Conservation (phyloP, 2,797 vertebrate species). For the Muraenolepis orangiensis region DNA sequence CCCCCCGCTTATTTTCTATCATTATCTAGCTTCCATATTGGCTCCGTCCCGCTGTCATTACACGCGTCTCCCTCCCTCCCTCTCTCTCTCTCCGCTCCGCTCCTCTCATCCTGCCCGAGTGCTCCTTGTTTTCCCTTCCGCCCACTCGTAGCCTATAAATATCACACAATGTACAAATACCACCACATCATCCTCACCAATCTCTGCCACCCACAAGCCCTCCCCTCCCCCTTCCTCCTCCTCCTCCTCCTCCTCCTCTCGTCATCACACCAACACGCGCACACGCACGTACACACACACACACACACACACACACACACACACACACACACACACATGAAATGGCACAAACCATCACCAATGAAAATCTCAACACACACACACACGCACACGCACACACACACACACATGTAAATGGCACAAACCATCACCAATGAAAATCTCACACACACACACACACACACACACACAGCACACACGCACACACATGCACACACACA, state of each 20-base stretch:
- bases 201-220: conserved; percentile 33
- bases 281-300: not conserved
- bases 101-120: conserved; percentile 57
- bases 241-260: conserved; percentile 21
- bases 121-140: conserved; percentile 64
- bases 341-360: too few relatives aligned
- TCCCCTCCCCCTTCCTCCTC: conserved; percentile 48
- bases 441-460: too few relatives aligned
- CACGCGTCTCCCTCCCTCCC: conserved; percentile 53
- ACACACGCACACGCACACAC: conserved; percentile 14
- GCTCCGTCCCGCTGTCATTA: conserved; percentile 60
- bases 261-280: not conserved
- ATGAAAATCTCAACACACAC: conserved; percentile 3
- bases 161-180: conserved; percentile 67
- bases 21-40: conserved; percentile 59
- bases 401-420: too few relatives aligned
- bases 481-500: too few relatives aligned
- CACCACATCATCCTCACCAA: conserved; percentile 22
- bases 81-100: conserved; percentile 51
- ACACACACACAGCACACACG: too few relatives aligned
- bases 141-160: conserved; percentile 72
- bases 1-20: conserved; percentile 34
- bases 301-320: not conserved
- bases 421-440: too few relatives aligned
- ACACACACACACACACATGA: too few relatives aligned